Conservation (phyloP, 2,888 invertebrate species). For the Heteropelma amictum region DNA sequence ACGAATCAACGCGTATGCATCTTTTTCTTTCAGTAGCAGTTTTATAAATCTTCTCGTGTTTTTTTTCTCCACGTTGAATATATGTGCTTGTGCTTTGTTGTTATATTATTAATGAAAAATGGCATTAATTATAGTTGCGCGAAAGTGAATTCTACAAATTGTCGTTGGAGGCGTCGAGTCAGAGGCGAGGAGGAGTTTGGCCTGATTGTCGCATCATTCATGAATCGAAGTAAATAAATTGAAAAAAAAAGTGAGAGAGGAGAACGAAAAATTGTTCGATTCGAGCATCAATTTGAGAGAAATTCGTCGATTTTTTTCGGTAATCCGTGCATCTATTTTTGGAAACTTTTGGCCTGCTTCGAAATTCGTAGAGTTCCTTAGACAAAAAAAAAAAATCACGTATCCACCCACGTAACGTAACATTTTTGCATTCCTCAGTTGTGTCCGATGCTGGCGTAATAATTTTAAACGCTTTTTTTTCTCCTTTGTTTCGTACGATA, state of each 20-base stretch:
- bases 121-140: conserved; percentile 54
- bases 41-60: too few relatives aligned
- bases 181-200: conserved; percentile 72
- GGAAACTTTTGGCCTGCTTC: conserved; percentile 58
- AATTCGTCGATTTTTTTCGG: background rate
- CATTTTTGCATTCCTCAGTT: conserved; percentile 49
- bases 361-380: conserved; percentile 65
- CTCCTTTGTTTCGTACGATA: conserved; percentile 30
- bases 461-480: conserved; percentile 42
- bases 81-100: conserved; percentile 22
- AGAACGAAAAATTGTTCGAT: conserved; percentile 19
- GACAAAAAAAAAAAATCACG: conserved; percentile 29
- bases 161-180: conserved; percentile 65
- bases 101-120: conserved; percentile 30
- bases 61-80: background rate
- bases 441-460: conserved; percentile 43
- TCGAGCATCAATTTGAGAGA: conserved; percentile 14
- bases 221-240: conserved; percentile 27
- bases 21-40: conserved; percentile 7
- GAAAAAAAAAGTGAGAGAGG: conserved; percentile 32
- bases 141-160: conserved; percentile 67
- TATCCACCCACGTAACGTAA: conserved; percentile 50
- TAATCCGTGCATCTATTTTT: background rate
- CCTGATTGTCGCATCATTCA: conserved; percentile 65
- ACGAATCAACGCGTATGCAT: background rate